A percentile compares a stretch with the other conserved stretches of the same genome.
Evolutionary conservation across 92 coral and sea anemone species (phyloP).

Genomic region (Montipora capitata): DNA sequence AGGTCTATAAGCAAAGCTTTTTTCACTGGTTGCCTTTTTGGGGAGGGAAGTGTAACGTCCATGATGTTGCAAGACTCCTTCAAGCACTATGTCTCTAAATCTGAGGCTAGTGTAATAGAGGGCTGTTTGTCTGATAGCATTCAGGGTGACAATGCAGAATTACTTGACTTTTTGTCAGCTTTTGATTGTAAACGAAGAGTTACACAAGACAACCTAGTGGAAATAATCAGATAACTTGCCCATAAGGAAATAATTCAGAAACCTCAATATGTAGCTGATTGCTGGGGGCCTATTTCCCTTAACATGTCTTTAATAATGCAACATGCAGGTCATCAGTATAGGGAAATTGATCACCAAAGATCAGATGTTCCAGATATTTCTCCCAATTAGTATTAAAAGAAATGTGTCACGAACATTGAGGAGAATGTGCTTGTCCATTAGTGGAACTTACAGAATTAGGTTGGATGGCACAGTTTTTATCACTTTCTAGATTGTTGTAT

Average conservation of each 20-base stretch:
- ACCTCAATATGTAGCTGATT: slow-evolving; percentile 45
- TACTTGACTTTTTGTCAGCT: slow-evolving; percentile 72
- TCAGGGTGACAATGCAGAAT: slow-evolving; percentile 45
- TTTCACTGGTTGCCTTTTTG: slow-evolving; percentile 60
- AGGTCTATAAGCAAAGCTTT: slow-evolving; percentile 49
- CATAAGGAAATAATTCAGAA: slow-evolving; percentile 34
- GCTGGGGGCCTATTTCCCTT: slow-evolving; percentile 32
- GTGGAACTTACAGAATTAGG: too few species aligned
- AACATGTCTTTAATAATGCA: too few species aligned
- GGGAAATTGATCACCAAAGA: too few species aligned
- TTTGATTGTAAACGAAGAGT: neutral
- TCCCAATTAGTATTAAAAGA: too few species aligned
- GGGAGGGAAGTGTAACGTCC: slow-evolving; percentile 23
- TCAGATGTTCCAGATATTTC: too few species aligned
- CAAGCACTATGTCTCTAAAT: slow-evolving; percentile 54
- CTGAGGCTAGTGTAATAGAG: slow-evolving; percentile 17
- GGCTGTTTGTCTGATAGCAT: slow-evolving; percentile 61
- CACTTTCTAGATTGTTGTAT: too few species aligned
- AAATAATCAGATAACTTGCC: slow-evolving; percentile 22
- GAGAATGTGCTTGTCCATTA: too few species aligned
- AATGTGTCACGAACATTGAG: too few species aligned
- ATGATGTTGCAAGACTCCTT: slow-evolving; percentile 22
- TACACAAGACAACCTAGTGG: slow-evolving; percentile 20
- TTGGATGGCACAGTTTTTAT: too few species aligned
- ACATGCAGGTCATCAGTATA: too few species aligned